Evolutionary conservation across 2,888 invertebrate genomes (phyloP).

Genomic region (Cartodere bifasciata): DNA sequence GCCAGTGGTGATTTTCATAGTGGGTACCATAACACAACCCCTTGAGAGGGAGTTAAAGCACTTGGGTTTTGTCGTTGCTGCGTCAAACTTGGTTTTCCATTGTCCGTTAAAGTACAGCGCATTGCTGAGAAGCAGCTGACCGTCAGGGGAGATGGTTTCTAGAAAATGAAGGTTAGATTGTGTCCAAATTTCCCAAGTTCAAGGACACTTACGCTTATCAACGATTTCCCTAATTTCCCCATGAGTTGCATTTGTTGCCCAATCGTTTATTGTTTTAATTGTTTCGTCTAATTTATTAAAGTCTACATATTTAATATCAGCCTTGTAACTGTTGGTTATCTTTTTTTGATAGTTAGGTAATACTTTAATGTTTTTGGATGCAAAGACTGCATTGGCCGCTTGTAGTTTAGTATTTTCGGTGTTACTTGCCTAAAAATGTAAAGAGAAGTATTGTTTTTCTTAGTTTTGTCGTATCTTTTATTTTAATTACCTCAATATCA

Average conservation of each 20-base stretch:
- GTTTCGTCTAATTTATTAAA: slow-evolving; percentile 36
- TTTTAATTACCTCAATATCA: slow-evolving; percentile 20
- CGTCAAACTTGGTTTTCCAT: slow-evolving; percentile 57
- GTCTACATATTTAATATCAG: slow-evolving; percentile 39
- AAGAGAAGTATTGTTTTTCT: too few species aligned
- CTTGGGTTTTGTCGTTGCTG: slow-evolving; percentile 37
- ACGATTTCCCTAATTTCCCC: slow-evolving; percentile 38
- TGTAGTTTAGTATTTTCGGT: slow-evolving; percentile 28
- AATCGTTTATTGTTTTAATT: slow-evolving; percentile 42
- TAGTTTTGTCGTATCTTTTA: too few species aligned
- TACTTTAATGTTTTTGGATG: slow-evolving; percentile 34
- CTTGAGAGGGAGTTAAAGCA: slow-evolving; percentile 51
- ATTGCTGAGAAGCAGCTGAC: slow-evolving; percentile 58
- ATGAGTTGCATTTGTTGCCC: slow-evolving; percentile 44
- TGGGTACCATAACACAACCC: slow-evolving; percentile 46
- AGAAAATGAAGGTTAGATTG: slow-evolving; percentile 1
- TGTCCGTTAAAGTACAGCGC: slow-evolving; percentile 68
- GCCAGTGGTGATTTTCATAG: slow-evolving; percentile 54
- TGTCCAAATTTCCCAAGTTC: background rate
- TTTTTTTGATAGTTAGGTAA: slow-evolving; percentile 35
- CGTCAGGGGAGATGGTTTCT: slow-evolving; percentile 26
- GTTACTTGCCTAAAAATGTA: too few species aligned
- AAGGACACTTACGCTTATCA: slow-evolving; percentile 13
- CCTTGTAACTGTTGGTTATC: slow-evolving; percentile 38
- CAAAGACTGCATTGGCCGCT: slow-evolving; percentile 40